Evolutionary conservation across 2,797 vertebrate genomes (phyloP).

Genomic region (Limnodromus scolopaceus): DNA sequence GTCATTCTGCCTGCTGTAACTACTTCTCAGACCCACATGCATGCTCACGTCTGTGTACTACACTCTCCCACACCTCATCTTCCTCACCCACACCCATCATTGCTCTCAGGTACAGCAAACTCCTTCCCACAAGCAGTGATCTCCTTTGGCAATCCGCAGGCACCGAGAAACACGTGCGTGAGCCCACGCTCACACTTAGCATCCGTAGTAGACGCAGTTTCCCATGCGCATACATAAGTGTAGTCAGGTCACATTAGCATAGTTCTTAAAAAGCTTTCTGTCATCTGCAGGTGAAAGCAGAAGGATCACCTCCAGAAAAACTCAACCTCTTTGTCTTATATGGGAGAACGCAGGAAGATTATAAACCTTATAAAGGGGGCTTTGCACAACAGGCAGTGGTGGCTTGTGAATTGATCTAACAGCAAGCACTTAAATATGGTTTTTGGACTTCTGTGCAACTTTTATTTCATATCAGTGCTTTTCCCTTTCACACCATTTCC

Average conservation of each 20-base stretch:
- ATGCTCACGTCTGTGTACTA: background rate
- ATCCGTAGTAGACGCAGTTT: background rate
- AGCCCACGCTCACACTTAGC: background rate
- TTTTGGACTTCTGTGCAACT: constrained; percentile 16
- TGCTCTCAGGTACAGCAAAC: background rate
- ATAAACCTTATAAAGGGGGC: background rate
- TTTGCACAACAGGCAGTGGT: background rate
- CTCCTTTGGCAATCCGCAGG: background rate
- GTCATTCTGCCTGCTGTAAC: background rate
- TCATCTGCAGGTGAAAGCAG: background rate
- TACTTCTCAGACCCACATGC: background rate
- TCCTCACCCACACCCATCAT: background rate
- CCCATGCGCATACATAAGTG: background rate
- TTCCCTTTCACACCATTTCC: constrained; percentile 34
- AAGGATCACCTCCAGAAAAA: constrained; percentile 18
- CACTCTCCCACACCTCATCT: background rate
- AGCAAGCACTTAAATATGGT: background rate
- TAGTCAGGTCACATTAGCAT: background rate
- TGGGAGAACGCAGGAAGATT: background rate
- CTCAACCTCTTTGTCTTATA: background rate
- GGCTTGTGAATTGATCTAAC: constrained; percentile 6
- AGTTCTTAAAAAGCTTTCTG: background rate
- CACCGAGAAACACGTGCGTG: background rate
- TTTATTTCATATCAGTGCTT: background rate
- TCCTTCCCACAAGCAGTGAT: background rate